Evolutionary conservation across 2,113 vertebrate species (phyloP), one percentile per base, ranked within the genome.

Genomic region (Cyprinodon variegatus): DNA sequence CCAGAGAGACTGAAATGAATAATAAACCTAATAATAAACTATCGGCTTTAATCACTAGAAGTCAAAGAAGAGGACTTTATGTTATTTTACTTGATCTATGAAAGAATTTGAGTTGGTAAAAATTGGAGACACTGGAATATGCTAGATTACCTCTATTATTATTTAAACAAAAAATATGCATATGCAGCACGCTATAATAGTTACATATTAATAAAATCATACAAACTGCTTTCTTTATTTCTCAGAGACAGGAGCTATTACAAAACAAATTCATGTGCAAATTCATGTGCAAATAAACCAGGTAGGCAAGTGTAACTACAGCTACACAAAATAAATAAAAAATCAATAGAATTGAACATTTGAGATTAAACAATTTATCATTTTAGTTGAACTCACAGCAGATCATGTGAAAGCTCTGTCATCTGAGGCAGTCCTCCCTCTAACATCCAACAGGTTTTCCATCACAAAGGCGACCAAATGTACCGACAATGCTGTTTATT

Each of bases 361-460:
- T 29, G 29, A 50, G 17, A 20, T 20, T 20, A 53, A 53, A 3
- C 4, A 50, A 50, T 15, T 50, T 17, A 8, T n/a, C n/a, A 20
- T 53, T 20, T 6, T 13, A 29, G 1, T 22, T 11, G 11, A 46
- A 80, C 74, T 80, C n/a, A 74, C 74, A 46, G 68, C 38, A n/a
- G 4, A 53, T 38, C 64, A 70, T 13, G 53, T 7, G 9, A 17
- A 29, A 4, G 4, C 3, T 50, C 29, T 39, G 9, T 36, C 45
- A 15, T 40, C 3, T 15, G 45, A 39, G 11, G 65, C 9, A 0
- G 22, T 40, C 48, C 22, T 38, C 15, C 72, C 13, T 77, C 37
- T 0, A 0, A 70, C 12, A 38, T 5, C 29, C 70, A 72, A 77
- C 66, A 38, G 40, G 13, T 17, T 39, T 59, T 43, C 61, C 8